phyloP scores from a whole-genome alignment of 2,113 vertebrate genomes.

The Holacanthus passer region DNA sequence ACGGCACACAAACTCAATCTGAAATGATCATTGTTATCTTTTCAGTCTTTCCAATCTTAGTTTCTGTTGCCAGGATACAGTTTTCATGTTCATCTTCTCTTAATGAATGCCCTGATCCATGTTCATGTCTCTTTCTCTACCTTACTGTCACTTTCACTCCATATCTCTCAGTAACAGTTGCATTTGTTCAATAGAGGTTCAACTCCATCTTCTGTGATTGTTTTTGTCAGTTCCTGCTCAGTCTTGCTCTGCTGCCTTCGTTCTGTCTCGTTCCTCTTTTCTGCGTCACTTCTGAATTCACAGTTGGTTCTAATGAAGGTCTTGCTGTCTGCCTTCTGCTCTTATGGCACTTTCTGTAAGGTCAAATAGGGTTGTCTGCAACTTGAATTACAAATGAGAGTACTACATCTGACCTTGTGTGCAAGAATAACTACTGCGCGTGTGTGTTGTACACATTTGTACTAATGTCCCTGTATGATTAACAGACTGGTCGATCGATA shows the following conservation, averaged over 20 bases:
- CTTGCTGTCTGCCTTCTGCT: conserved; percentile 10
- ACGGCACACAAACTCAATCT: not conserved
- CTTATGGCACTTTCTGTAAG: conserved; percentile 19
- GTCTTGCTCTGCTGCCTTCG: not conserved
- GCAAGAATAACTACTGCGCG: too few relatives aligned
- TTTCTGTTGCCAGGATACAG: conserved; percentile 54
- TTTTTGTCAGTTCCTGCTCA: not conserved
- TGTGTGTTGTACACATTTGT: not conserved
- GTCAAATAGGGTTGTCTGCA: not conserved
- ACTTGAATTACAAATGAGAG: conserved; percentile 37
- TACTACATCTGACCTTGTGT: not conserved
- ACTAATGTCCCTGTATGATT: not conserved
- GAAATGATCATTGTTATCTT: conserved; percentile 5
- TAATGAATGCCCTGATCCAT: conserved; percentile 19
- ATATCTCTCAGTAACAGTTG: not conserved
- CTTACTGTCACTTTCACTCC: not conserved
- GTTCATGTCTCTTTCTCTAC: not conserved
- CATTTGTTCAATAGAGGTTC: not conserved
- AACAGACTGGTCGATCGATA: not conserved
- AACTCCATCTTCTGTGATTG: not conserved
- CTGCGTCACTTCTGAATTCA: conserved; percentile 11
- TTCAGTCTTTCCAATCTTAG: not conserved
- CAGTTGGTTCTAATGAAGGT: conserved; percentile 36
- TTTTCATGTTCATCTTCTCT: conserved; percentile 4
- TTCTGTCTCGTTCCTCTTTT: not conserved